Conservation (phyloP, 2,797 vertebrate species). For the Pitangus sulphuratus region DNA sequence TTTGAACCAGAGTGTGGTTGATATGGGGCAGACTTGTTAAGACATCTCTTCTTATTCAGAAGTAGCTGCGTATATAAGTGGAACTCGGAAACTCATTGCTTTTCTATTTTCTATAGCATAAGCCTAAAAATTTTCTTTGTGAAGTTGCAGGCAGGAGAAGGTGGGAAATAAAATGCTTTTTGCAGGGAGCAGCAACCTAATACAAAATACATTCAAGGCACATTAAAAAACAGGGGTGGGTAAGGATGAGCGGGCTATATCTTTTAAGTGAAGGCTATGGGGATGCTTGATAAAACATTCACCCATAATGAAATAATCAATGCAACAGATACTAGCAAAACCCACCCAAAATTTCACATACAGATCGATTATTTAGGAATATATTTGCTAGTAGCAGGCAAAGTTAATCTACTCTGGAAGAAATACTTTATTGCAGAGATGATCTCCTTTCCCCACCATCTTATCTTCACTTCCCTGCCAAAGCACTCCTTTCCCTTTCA, state of each 20-base stretch:
- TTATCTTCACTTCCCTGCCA: not conserved
- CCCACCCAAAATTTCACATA: not conserved
- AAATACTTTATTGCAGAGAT: not conserved
- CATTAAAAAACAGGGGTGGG: not conserved
- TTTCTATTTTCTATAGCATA: not conserved
- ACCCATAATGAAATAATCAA: not conserved
- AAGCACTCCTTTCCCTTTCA: not conserved
- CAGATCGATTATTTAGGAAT: not conserved
- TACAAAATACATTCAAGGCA: not conserved
- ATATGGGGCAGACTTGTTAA: not conserved
- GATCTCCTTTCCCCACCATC: not conserved
- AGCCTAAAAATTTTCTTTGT: not conserved
- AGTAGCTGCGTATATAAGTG: not conserved
- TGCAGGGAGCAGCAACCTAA: not conserved
- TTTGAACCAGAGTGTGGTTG: not conserved
- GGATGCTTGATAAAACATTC: not conserved
- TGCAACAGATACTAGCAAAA: not conserved
- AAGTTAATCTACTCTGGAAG: not conserved
- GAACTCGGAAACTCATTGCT: not conserved
- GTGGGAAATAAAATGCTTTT: not conserved
- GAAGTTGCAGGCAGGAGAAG: not conserved
- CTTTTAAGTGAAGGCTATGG: not conserved
- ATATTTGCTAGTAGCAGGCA: not conserved
- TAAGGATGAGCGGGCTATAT: not conserved
- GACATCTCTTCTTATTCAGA: not conserved